Percentiles rank a stretch among this genome's conserved stretches.
phyloP scores from a whole-genome alignment of 1,140 invertebrate species.

The Drosophila kikkawai region DNA sequence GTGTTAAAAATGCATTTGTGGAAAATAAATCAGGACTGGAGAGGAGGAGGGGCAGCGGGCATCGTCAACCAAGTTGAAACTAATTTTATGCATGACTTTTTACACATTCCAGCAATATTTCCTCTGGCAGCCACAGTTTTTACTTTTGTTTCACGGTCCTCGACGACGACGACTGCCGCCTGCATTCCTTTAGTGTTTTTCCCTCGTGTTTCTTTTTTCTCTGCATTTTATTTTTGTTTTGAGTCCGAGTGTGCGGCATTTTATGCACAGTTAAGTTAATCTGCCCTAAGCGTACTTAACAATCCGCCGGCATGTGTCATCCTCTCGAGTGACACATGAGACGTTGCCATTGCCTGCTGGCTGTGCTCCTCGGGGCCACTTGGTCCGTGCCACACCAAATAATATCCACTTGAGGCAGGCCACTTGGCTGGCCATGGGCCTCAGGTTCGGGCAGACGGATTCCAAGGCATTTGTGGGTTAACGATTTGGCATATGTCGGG shows the following conservation, averaged over 20 bases:
- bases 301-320: constrained; percentile 77
- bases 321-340: constrained; percentile 77
- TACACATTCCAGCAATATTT: constrained; percentile 79
- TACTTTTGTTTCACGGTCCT: constrained; percentile 54
- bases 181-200: constrained; percentile 61
- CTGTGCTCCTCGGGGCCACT: constrained; percentile 6
- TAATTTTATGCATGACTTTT: constrained; percentile 83
- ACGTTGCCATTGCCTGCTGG: constrained; percentile 32
- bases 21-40: constrained; percentile 64
- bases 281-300: constrained; percentile 77
- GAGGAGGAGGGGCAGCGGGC: constrained; percentile 13
- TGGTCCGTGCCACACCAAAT: constrained; percentile 63
- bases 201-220: not conserved
- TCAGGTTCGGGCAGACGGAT: constrained; percentile 4
- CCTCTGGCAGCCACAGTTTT: constrained; percentile 70
- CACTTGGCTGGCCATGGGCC: constrained; percentile 3
- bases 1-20: constrained; percentile 64
- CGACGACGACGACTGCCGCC: constrained; percentile 28
- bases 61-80: constrained; percentile 78
- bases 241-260: constrained; percentile 60
- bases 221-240: constrained; percentile 24
- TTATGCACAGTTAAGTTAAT: constrained; percentile 82
- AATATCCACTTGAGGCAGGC: constrained; percentile 55
- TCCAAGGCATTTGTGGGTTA: constrained; percentile 29
- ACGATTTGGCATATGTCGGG: constrained; percentile 60